Base-by-base conservation (phyloP, 2,113 vertebrate genomes). In the Piliocolobus tephrosceles region DNA sequence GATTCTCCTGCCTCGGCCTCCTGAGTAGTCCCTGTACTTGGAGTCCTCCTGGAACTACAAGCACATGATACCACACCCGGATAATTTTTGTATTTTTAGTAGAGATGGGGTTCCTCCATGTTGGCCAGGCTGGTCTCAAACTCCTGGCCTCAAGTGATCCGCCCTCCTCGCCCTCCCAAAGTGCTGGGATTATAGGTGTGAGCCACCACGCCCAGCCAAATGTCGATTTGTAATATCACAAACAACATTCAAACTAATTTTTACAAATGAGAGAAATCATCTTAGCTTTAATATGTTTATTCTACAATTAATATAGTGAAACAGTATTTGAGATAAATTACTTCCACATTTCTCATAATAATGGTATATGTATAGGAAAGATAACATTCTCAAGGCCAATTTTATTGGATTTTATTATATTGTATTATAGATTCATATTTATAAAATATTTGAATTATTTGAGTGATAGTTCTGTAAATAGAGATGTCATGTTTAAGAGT, bases 361-460 rank as follows among this genome's bases (percentile, higher is more conserved):
- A 93, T 68, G 0, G 8, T 58, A 58, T 87, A 40, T 84, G 76
- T 72, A 50, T 38, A 72, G 58, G 27, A 88, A 93, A 94, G 17
- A 38, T 45, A 55, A 50, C 25, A 86, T 52, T 86, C 22, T 97
- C 52, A 61, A 16, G 30, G 20, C n/a, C 35, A 20, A 80, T 52
- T 70, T 90, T 57, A 87, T 66, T 91, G 38, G 22, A 66, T 72
- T 61, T 76, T 57, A 8, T 91, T 94, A 55, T 73, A 61, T 81
- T 3, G 2, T 35, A 83, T 85, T 88, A 47, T 90, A 82, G 27
- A 64, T 79, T 79, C 70, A 50, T 81, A 52, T 50, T 43, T 88
- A 13, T 90, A 94, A 95, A 61, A 32, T 61, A 86, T 45, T 45
- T 89, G 57, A 93, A n/a, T 81, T 91, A 61, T 55, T 73, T 76